Evolutionary conservation across 2,113 vertebrate genomes (phyloP).

Genomic region (Suricata suricatta): DNA sequence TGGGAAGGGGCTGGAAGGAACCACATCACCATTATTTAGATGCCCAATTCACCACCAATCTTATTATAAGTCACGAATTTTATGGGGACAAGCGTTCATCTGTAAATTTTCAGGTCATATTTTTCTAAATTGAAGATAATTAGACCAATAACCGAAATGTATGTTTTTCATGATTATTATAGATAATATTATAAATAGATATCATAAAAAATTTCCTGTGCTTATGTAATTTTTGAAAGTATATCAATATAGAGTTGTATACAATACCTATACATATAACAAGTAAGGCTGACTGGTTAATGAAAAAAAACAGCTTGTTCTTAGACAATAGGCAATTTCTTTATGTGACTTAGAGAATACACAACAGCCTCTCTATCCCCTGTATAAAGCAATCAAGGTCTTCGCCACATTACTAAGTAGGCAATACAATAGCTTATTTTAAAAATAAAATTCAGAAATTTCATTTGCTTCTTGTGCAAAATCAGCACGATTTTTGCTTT

Average conservation of each 20-base stretch:
- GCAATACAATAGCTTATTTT: slow-evolving; percentile 76
- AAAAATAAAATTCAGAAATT: slow-evolving; percentile 77
- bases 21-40: background rate
- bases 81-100: background rate
- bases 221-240: slow-evolving; percentile 59
- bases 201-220: slow-evolving; percentile 23
- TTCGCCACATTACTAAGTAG: slow-evolving; percentile 70
- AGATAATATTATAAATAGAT: background rate
- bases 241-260: slow-evolving; percentile 52
- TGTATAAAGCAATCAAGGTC: slow-evolving; percentile 76
- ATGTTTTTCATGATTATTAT: background rate
- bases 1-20: background rate
- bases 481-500: slow-evolving; percentile 63
- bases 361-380: slow-evolving; percentile 74
- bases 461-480: slow-evolving; percentile 75
- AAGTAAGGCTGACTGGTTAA: slow-evolving; percentile 56
- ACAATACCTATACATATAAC: slow-evolving; percentile 33
- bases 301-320: slow-evolving; percentile 63
- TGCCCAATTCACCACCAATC: background rate
- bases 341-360: slow-evolving; percentile 67
- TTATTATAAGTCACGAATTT: background rate
- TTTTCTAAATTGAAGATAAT: background rate
- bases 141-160: background rate
- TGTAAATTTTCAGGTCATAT: background rate
- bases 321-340: slow-evolving; percentile 77